Evolutionary conservation across 2,888 invertebrate genomes (phyloP).

Genomic region (Fissipunctia ypsillon): DNA sequence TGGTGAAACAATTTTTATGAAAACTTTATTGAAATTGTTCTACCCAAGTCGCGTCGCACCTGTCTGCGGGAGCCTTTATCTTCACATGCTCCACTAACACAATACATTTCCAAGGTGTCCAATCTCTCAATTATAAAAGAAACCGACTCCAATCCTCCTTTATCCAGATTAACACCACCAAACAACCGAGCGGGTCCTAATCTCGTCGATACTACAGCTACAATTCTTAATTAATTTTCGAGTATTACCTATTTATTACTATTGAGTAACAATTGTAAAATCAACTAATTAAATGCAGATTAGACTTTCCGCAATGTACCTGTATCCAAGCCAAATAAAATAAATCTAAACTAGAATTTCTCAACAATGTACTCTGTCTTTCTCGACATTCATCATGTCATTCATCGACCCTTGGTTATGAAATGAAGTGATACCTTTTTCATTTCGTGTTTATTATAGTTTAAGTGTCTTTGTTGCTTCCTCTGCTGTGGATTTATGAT

Average conservation of each 20-base stretch:
- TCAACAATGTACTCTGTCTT: not conserved
- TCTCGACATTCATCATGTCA: not conserved
- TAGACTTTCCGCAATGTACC: not conserved
- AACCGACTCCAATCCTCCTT: not conserved
- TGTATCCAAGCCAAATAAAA: not conserved
- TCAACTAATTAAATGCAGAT: not conserved
- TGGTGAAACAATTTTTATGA: too few species aligned
- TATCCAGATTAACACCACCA: not conserved
- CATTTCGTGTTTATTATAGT: not conserved
- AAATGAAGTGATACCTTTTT: not conserved
- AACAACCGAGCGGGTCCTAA: not conserved
- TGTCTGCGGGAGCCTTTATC: too few species aligned
- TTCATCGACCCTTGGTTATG: not conserved
- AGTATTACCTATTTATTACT: too few species aligned
- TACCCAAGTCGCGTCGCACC: too few species aligned
- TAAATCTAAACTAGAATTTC: not conserved
- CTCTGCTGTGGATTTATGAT: not conserved
- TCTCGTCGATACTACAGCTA: not conserved
- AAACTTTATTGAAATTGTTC: too few species aligned
- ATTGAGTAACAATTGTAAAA: too few species aligned
- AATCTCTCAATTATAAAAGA: conserved; percentile 11
- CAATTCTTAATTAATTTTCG: too few species aligned
- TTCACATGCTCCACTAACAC: too few species aligned
- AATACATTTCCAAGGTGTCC: not conserved
- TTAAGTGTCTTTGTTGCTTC: not conserved